Evolutionary conservation across 1,140 invertebrate genomes (phyloP).

Genomic region (Pomphorhynchus laevis): DNA sequence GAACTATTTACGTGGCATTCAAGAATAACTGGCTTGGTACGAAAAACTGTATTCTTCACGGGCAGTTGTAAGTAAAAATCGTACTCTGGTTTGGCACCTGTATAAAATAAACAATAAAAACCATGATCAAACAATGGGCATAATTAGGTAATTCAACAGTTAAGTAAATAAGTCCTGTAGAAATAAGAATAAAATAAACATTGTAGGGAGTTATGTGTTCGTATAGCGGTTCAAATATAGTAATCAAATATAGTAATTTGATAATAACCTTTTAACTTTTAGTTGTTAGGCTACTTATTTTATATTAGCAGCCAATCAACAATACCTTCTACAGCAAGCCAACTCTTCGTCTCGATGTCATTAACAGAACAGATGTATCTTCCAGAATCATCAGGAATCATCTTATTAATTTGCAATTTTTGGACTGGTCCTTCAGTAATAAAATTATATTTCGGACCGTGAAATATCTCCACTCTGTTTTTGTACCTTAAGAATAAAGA

Average conservation of each 20-base stretch:
- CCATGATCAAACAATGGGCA: too few relatives aligned
- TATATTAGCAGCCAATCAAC: too few relatives aligned
- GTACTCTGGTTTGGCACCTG: conserved; percentile 8
- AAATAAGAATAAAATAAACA: too few relatives aligned
- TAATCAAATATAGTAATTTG: too few relatives aligned
- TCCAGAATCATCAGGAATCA: conserved; percentile 72
- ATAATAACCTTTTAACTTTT: too few relatives aligned
- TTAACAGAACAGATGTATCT: conserved; percentile 80
- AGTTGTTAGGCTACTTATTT: too few relatives aligned
- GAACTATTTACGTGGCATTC: conserved; percentile 9
- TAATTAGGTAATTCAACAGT: too few relatives aligned
- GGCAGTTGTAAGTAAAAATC: conserved; percentile 9
- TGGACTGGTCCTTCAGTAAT: conserved; percentile 1
- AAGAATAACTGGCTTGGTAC: conserved; percentile 6
- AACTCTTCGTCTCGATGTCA: conserved; percentile 47
- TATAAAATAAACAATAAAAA: too few relatives aligned
- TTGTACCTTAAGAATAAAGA: conserved; percentile 17
- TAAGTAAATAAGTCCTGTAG: too few relatives aligned
- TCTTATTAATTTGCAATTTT: conserved; percentile 45
- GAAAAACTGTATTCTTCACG: conserved; percentile 5
- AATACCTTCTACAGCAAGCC: conserved; percentile 60
- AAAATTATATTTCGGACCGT: conserved; percentile 42
- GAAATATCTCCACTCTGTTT: conserved; percentile 25
- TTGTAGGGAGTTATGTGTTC: too few relatives aligned
- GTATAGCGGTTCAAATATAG: too few relatives aligned